These are phyloP conservation scores for Rhipidura dahli DNA, from an alignment of 2,113 vertebrate species.

Conservation along the genomic window DNA sequence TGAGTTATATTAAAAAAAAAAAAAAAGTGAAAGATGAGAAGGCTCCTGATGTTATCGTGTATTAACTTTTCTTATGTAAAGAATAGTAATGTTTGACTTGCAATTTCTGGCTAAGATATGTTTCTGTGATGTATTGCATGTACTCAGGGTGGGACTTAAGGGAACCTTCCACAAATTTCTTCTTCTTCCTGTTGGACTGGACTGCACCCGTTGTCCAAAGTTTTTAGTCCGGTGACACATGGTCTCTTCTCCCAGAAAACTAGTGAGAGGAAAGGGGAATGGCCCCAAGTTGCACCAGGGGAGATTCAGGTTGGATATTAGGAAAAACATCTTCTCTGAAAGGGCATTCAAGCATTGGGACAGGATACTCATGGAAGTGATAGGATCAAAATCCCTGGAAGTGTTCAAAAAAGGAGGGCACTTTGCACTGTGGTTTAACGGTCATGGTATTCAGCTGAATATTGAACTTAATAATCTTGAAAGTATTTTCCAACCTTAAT, in stretches of 20 bases:
- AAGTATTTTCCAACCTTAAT: not conserved
- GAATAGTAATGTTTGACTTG: not conserved
- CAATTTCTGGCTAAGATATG: not conserved
- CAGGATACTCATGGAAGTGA: fast-evolving
- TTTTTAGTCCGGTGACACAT: not conserved
- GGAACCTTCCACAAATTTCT: not conserved
- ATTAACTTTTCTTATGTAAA: not conserved
- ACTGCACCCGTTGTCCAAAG: not conserved
- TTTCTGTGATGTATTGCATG: not conserved
- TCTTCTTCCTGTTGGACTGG: not conserved
- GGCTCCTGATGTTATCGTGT: not conserved
- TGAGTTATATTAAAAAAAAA: not conserved
- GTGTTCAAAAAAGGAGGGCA: not conserved
- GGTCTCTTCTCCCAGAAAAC: not conserved
- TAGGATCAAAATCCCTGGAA: too few species aligned
- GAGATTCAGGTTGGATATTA: not conserved
- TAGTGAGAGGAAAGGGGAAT: not conserved
- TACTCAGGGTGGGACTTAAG: not conserved
- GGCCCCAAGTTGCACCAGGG: not conserved
- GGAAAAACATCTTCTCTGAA: not conserved
- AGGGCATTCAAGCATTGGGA: not conserved
- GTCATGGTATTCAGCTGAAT: not conserved
- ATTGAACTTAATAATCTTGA: not conserved
- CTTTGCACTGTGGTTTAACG: not conserved
- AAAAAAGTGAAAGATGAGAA: too few species aligned